Evolutionary conservation across 2,113 vertebrate genomes (phyloP), one percentile per base, ranked within the genome.

Genomic region (Sinocyclocheilus anophthalmus): DNA sequence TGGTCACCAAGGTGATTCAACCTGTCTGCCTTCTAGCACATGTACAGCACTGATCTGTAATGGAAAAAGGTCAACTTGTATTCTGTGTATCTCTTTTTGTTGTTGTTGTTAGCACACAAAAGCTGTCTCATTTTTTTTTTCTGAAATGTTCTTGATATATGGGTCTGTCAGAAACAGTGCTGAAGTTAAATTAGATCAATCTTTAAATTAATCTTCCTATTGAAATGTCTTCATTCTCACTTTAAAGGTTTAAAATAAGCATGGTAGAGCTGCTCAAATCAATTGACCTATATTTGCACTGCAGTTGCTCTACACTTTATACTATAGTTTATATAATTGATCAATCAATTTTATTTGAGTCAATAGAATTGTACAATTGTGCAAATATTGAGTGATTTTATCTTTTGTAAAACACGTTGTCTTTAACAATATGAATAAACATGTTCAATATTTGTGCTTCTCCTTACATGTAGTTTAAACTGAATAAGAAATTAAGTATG

Each of bases 401-500:
- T 77, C 33, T 79, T 83, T 86, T 84, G 65, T 83, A 80, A 86
- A 59, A 84, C 70, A n/a, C 5, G 22, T 24, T 88, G 86, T 72
- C 22, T 70, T 84, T 86, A 86, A 78, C 78, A 33, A 45, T 24
- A 75, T 78, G 76, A 87, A 87, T 83, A 83, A 85, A 86, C 57
- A 53, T 45, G 24, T 75, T 37, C 65, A 85, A 50, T 37, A 45
- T 57, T 65, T 50, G 6, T 57, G 39, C 39, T n/a, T 30, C 73
- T 87, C 2, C 26, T 12, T n/a, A 20, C 61, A 30, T 73, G 1
- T 69, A 39, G 18, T 9, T 81, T 42, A 22, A 72, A 72, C 10
- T 59, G 3, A 30, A 67, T 26, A 14, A 57, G 42, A n/a, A 7
- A 30, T 70, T 37, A 18, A 75, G 5, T 55, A 20, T n/a, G 22